A percentile compares a stretch with the other conserved stretches of the same genome.
phyloP scores from a whole-genome alignment of 2,797 vertebrate genomes.

The Prionace glauca region DNA sequence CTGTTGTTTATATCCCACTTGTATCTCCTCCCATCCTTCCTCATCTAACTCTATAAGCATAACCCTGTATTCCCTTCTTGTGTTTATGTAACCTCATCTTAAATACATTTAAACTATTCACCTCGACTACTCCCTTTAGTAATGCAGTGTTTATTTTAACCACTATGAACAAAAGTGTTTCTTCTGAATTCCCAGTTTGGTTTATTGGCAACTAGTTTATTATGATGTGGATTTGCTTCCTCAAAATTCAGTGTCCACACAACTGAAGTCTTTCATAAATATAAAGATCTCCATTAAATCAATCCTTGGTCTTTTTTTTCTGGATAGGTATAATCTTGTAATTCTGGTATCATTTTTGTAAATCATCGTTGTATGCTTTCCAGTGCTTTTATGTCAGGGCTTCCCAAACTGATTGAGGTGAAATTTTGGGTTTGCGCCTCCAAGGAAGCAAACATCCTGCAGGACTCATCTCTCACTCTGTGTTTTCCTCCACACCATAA shows the following conservation, averaged over 20 bases:
- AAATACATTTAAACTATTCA: not conserved
- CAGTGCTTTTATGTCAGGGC: no score
- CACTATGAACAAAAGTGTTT: not conserved
- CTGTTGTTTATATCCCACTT: not conserved
- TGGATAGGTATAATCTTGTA: no score
- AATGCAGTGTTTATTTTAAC: not conserved
- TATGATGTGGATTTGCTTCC: no score
- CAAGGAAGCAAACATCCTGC: no score
- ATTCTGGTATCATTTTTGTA: no score
- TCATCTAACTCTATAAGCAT: not conserved
- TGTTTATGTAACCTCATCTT: not conserved
- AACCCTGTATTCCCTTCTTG: not conserved
- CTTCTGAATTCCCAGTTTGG: not conserved
- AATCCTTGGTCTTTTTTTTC: not conserved
- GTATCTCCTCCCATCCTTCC: not conserved
- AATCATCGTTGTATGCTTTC: no score
- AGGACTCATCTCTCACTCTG: no score
- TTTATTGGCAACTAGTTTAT: not conserved
- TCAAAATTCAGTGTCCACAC: no score
- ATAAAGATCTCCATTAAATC: not conserved
- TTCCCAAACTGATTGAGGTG: no score
- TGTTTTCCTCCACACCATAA: no score
- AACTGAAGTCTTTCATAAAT: no score
- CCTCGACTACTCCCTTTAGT: not conserved
- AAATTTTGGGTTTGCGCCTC: no score